Evolutionary conservation across 2,113 vertebrate genomes (phyloP).

Genomic region (Lynx canadensis): DNA sequence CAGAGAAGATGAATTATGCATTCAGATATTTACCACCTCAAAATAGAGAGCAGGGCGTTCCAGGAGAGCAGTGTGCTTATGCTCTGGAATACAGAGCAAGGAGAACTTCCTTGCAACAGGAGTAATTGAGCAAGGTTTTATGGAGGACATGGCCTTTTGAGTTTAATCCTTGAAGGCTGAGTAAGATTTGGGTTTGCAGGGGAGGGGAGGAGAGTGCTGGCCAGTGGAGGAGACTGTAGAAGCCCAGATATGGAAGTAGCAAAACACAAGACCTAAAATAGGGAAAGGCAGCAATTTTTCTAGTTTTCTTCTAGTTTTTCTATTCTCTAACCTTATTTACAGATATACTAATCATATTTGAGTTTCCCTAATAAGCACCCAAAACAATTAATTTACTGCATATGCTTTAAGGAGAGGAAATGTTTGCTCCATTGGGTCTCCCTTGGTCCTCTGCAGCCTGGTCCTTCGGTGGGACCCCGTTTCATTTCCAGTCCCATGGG

Average conservation of each 20-base stretch:
- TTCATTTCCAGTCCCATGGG: not conserved
- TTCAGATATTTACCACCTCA: not conserved
- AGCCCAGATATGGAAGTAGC: not conserved
- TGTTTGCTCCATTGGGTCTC: not conserved
- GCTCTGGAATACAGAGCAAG: not conserved
- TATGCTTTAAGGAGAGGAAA: not conserved
- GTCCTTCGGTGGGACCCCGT: not conserved
- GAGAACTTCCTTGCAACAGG: not conserved
- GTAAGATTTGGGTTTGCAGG: not conserved
- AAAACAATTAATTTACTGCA: not conserved
- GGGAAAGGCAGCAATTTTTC: not conserved
- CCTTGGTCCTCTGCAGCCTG: not conserved
- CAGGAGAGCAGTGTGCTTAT: not conserved
- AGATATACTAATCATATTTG: not conserved
- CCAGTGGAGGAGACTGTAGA: not conserved
- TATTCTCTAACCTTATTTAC: not conserved
- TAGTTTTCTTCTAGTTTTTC: not conserved
- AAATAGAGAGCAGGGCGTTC: not conserved
- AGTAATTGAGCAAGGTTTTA: not conserved
- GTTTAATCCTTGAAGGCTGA: not conserved
- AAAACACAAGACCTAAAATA: not conserved
- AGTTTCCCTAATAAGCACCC: not conserved
- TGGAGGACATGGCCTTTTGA: not conserved
- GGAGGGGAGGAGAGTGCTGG: not conserved
- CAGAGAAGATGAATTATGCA: not conserved